Evolutionary conservation across 1,140 invertebrate species (phyloP).

Genomic region (Aphelenchoides fujianensis): DNA sequence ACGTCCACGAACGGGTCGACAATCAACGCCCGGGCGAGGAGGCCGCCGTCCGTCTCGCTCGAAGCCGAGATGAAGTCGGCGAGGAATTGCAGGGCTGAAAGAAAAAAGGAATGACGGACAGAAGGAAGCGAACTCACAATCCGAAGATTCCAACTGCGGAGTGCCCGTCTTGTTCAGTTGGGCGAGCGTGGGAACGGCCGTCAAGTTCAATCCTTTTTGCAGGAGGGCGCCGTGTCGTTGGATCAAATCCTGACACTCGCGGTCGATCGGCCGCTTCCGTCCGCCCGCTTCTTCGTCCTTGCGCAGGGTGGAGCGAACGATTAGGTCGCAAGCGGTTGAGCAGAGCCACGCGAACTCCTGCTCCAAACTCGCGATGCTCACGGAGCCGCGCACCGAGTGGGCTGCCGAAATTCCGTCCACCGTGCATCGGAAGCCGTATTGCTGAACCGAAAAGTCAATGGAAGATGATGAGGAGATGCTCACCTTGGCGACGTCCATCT

Average conservation of each 20-base stretch:
- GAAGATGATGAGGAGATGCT: conserved; percentile 1
- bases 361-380: conserved; percentile 37
- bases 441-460: conserved; percentile 30
- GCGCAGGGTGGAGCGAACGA: conserved; percentile 36
- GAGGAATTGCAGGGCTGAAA: conserved; percentile 74
- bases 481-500: conserved; percentile 25
- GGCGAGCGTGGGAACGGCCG: conserved; percentile 64
- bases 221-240: conserved; percentile 72
- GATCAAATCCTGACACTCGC: conserved; percentile 41
- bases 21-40: conserved; percentile 84
- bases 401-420: conserved; percentile 45
- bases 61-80: conserved; percentile 84
- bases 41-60: conserved; percentile 80
- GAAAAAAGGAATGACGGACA: conserved; percentile 74
- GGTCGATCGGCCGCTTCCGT: conserved; percentile 8
- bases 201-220: conserved; percentile 83
- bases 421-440: conserved; percentile 56
- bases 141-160: neutral
- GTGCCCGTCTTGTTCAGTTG: conserved; percentile 68
- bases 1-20: conserved; percentile 87
- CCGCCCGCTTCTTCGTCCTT: neutral
- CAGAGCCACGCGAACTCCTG: conserved; percentile 57
- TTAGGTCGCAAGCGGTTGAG: conserved; percentile 48
- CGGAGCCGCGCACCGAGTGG: neutral
- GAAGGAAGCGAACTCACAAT: neutral